Percentiles rank a stretch among this genome's conserved stretches.
Conservation (phyloP, 2,888 invertebrate genomes). For the Biston stratarius region DNA sequence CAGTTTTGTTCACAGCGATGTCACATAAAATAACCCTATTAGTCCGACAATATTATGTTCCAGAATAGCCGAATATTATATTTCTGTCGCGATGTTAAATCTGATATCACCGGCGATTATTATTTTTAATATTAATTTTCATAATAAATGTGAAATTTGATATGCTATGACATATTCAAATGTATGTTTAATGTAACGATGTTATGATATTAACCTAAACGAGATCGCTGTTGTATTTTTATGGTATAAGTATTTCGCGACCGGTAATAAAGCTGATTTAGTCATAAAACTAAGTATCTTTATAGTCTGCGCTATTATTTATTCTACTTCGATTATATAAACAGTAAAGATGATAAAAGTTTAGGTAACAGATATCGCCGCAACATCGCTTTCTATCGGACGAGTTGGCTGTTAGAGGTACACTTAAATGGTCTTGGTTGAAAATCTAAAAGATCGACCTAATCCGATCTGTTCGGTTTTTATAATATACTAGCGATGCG, state of each 20-base stretch:
- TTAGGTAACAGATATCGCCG: too few species aligned
- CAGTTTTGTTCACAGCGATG: constrained; percentile 58
- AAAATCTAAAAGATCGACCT: too few species aligned
- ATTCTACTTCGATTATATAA: too few species aligned
- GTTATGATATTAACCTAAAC: constrained; percentile 51
- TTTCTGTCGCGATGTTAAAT: constrained; percentile 54
- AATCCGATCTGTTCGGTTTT: too few species aligned
- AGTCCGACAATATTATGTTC: constrained; percentile 62
- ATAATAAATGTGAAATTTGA: constrained; percentile 57
- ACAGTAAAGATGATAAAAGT: too few species aligned
- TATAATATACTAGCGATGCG: too few species aligned
- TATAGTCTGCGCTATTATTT: not conserved
- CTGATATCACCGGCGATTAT: constrained; percentile 45
- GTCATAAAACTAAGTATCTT: not conserved
- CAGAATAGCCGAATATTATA: constrained; percentile 59
- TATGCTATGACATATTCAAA: constrained; percentile 53
- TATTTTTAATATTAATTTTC: constrained; percentile 56
- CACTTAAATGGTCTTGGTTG: too few species aligned
- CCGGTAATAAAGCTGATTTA: not conserved
- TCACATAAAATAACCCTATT: constrained; percentile 60
- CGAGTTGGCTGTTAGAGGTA: too few species aligned
- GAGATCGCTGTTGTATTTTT: not conserved
- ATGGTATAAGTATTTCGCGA: not conserved
- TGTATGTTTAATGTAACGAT: constrained; percentile 48
- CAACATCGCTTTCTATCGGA: too few species aligned